Conservation (phyloP, 2,113 vertebrate species). For the Conger conger region DNA sequence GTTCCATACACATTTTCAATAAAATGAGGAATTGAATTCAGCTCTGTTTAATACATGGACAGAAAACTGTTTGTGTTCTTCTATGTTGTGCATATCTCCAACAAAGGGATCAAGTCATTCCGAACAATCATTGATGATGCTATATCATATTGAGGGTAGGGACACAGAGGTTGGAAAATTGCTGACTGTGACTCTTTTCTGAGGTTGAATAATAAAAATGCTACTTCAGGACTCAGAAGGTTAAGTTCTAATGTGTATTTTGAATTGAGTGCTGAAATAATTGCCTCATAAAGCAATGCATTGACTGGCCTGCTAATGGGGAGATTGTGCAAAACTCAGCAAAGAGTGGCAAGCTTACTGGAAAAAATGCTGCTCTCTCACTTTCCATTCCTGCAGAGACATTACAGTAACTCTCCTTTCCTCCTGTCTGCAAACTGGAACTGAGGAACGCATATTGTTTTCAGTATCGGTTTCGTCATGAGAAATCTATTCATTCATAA, state of each 20-base stretch:
- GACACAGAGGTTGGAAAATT: slow-evolving; percentile 55
- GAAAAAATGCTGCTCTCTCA: slow-evolving; percentile 78
- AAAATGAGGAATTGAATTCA: slow-evolving; percentile 34
- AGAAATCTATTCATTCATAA: not conserved
- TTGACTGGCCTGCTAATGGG: slow-evolving; percentile 83
- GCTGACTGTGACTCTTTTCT: slow-evolving; percentile 85
- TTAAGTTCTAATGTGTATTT: slow-evolving; percentile 95
- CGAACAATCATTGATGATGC: slow-evolving; percentile 84
- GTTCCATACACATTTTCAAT: slow-evolving; percentile 19
- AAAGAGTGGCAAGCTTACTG: slow-evolving; percentile 79
- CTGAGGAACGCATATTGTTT: not conserved
- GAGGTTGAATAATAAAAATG: slow-evolving; percentile 88
- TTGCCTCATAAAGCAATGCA: slow-evolving; percentile 90
- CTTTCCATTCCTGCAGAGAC: slow-evolving; percentile 56
- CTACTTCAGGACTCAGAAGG: slow-evolving; percentile 91
- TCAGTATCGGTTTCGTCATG: not conserved
- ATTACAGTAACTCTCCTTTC: slow-evolving; percentile 46
- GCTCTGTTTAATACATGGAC: slow-evolving; percentile 80
- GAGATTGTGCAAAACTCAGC: slow-evolving; percentile 81
- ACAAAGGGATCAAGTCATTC: slow-evolving; percentile 70
- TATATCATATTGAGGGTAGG: slow-evolving; percentile 73
- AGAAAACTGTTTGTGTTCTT: slow-evolving; percentile 71
- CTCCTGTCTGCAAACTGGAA: slow-evolving; percentile 24
- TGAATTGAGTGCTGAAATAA: slow-evolving; percentile 88
- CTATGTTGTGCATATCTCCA: slow-evolving; percentile 77